These are phyloP conservation scores for Ophion slaviceki DNA, from an alignment of 2,888 invertebrate genomes.

Conservation along the genomic window DNA sequence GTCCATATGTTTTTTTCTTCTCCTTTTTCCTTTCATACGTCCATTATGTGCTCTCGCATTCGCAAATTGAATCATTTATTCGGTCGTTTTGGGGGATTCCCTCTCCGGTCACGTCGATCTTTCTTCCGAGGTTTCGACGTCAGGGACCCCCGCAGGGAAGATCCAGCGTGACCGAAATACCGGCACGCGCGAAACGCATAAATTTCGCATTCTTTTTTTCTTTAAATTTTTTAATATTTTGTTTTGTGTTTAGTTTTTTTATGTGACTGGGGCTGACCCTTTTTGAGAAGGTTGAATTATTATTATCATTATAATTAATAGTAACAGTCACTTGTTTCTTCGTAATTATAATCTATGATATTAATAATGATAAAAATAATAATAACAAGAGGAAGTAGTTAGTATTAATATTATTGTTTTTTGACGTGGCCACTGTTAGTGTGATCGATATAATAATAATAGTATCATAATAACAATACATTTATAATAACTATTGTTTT, in stretches of 20 bases:
- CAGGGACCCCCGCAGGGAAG: slow-evolving; percentile 76
- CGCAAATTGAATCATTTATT: slow-evolving; percentile 57
- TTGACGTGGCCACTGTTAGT: too few species aligned
- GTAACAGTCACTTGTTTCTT: too few species aligned
- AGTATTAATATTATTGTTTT: too few species aligned
- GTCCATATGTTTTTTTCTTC: slow-evolving; percentile 11
- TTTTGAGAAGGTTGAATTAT: too few species aligned
- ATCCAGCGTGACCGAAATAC: slow-evolving; percentile 71
- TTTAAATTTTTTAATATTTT: slow-evolving; percentile 68
- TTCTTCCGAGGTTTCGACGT: slow-evolving; percentile 31
- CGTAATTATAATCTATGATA: too few species aligned
- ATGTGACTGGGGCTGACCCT: too few species aligned
- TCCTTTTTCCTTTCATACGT: slow-evolving; percentile 37
- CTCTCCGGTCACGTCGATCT: not conserved
- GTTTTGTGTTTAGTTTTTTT: not conserved
- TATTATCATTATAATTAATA: too few species aligned
- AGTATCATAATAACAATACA: too few species aligned
- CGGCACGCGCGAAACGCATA: slow-evolving; percentile 78
- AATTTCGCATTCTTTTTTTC: slow-evolving; percentile 70
- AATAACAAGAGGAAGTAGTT: too few species aligned
- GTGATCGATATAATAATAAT: too few species aligned
- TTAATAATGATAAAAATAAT: too few species aligned
- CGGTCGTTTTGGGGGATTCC: slow-evolving; percentile 1
- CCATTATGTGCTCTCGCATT: slow-evolving; percentile 45
- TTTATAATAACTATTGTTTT: too few species aligned